phyloP scores from a whole-genome alignment of 1,140 invertebrate genomes.

The Notospermus geniculatus region DNA sequence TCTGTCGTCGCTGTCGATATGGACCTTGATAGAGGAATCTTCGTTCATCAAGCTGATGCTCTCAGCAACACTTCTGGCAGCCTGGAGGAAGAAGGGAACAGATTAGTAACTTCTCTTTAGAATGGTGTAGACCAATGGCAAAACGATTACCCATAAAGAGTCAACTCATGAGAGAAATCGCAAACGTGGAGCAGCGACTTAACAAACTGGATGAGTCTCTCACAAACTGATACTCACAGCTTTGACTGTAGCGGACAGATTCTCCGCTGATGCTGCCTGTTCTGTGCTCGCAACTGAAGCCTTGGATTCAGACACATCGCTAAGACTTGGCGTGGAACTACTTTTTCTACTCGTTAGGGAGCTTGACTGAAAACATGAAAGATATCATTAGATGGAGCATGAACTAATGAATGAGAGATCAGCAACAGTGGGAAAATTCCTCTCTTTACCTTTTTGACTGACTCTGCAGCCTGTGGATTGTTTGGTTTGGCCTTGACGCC shows the following conservation, averaged over 20 bases:
- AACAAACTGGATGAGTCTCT: too few species aligned
- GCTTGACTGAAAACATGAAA: neutral
- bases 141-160: too few species aligned
- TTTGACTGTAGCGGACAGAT: slow-evolving; percentile 48
- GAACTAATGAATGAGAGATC: too few species aligned
- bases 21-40: slow-evolving; percentile 61
- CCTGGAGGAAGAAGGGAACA: slow-evolving; percentile 64
- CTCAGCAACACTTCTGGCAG: slow-evolving; percentile 87
- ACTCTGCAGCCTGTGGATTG: slow-evolving; percentile 5
- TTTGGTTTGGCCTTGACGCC: slow-evolving; percentile 26
- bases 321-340: slow-evolving; percentile 75
- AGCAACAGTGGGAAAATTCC: too few species aligned
- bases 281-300: slow-evolving; percentile 52
- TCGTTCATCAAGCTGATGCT: slow-evolving; percentile 78
- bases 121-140: too few species aligned
- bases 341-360: slow-evolving; percentile 79
- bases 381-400: neutral
- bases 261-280: slow-evolving; percentile 55
- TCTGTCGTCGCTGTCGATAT: neutral
- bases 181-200: too few species aligned
- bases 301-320: slow-evolving; percentile 48
- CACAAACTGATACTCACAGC: slow-evolving; percentile 34
- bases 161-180: too few species aligned
- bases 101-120: too few species aligned
- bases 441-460: slow-evolving; percentile 1